Base-by-base conservation (phyloP, 2,888 invertebrate genomes). In the Athalia rosae region DNA sequence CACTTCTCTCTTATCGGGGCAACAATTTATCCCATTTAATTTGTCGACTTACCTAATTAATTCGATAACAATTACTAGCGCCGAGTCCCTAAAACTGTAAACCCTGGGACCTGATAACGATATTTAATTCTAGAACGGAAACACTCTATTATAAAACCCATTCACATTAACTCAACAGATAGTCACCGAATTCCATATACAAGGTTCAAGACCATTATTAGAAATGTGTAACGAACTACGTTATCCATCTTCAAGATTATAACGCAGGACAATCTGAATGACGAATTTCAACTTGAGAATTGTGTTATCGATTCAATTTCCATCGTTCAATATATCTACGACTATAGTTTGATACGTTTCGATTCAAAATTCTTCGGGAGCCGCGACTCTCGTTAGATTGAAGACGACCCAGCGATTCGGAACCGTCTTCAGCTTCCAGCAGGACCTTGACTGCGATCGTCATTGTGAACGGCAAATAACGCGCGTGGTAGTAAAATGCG, bases 11-110 rank as follows among this genome's bases (percentile, higher is more conserved):
- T 77, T 77, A 77, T 77, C 77, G 71, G n/a, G 50, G 50, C 66
- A n/a, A 77, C 77, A 73, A 77, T 77, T 77, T 77, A 77, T 77
- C 41, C 77, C 61, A 62, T 77, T 77, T 77, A 77, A 77, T 77
- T 77, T 77, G 77, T 77, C 61, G 61, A 73, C 69, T 67, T 53
- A 63, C 77, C 63, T 77, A 77, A 77, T 77, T 77, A 77, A 77
- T 77, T 69, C 77, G 61, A 77, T 64, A 59, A 56, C 77, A 67
- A 77, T 77, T 71, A 61, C 76, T 63, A 15, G 62, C 50, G 48
- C 62, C 62, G 43, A 45, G 62, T 53, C 61, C 9, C 45, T 74
- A 48, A 45, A 48, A 45, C 9, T 45, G 59, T 8, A 13, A 61
- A n/a, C 15, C 15, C 15, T 48, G 4, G 59, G 41, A 13, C 50